These are phyloP conservation scores for Pseudomyrmex dendroicus DNA, from an alignment of 1,140 invertebrate genomes.

Conservation along the genomic window DNA sequence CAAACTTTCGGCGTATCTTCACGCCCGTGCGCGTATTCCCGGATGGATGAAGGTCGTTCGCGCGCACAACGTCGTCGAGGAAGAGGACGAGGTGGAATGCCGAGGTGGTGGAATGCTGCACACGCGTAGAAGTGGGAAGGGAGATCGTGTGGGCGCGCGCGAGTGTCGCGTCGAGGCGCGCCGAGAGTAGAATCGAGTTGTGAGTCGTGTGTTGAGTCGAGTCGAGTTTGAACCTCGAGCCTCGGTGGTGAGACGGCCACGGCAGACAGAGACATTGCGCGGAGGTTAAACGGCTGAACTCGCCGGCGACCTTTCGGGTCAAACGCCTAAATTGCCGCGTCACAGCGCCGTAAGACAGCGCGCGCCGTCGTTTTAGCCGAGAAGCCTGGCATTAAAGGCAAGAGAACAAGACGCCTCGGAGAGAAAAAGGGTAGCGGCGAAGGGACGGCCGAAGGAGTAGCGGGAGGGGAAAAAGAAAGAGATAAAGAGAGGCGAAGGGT, in stretches of 20 bases:
- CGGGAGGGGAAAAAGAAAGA: not conserved
- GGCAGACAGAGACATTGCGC: slow-evolving; percentile 81
- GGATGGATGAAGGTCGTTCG: slow-evolving; percentile 54
- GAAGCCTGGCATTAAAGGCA: slow-evolving; percentile 73
- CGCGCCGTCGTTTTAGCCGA: slow-evolving; percentile 74
- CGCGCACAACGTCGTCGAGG: slow-evolving; percentile 32
- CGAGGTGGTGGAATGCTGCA: slow-evolving; percentile 63
- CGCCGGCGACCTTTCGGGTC: slow-evolving; percentile 77
- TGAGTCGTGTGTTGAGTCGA: not conserved
- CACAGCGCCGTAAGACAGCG: slow-evolving; percentile 78
- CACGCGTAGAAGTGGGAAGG: slow-evolving; percentile 42
- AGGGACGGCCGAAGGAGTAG: not conserved
- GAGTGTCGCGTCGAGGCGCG: slow-evolving; percentile 46
- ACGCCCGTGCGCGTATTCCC: slow-evolving; percentile 2
- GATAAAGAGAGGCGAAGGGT: not conserved
- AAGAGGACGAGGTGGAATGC: slow-evolving; percentile 69
- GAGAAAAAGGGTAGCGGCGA: slow-evolving; percentile 35
- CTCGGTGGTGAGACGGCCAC: slow-evolving; percentile 51
- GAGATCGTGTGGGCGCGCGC: slow-evolving; percentile 69
- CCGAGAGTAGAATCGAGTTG: slow-evolving; percentile 28
- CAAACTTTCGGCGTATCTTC: slow-evolving; percentile 29
- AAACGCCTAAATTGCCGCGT: slow-evolving; percentile 84
- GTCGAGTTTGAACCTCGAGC: slow-evolving; percentile 2
- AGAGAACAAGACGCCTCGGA: slow-evolving; percentile 17
- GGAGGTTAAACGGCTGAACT: slow-evolving; percentile 83